Evolutionary conservation across 2,113 vertebrate genomes (phyloP).

Genomic region (Shinisaurus crocodilurus): DNA sequence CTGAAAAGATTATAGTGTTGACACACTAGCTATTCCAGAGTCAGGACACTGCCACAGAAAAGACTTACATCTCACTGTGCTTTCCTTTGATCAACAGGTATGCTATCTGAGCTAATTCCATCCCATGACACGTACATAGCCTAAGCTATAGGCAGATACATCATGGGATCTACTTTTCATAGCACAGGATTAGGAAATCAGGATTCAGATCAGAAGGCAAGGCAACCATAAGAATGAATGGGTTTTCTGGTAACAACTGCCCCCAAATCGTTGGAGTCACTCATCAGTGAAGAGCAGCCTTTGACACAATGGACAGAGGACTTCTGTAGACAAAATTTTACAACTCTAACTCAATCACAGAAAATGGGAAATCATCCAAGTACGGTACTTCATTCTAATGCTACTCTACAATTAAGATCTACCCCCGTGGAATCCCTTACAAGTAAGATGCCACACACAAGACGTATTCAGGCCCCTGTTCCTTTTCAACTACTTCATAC

Average conservation of each 20-base stretch:
- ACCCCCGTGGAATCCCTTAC: not conserved
- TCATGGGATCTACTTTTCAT: not conserved
- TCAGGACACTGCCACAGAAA: too few species aligned
- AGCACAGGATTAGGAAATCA: not conserved
- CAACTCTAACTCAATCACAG: not conserved
- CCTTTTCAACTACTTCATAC: too few species aligned
- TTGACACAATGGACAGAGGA: too few species aligned
- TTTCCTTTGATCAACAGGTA: not conserved
- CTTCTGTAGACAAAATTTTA: too few species aligned
- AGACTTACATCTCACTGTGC: not conserved
- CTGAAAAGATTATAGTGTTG: not conserved
- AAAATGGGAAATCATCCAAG: not conserved
- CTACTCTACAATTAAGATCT: not conserved
- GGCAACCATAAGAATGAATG: not conserved
- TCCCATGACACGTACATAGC: not conserved
- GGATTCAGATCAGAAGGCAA: not conserved
- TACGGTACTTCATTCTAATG: not conserved
- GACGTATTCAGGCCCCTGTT: too few species aligned
- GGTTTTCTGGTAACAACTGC: not conserved
- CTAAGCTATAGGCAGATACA: not conserved
- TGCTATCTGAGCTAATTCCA: not conserved
- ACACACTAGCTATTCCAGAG: too few species aligned
- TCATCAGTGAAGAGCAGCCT: not conserved
- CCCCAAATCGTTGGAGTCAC: not conserved
- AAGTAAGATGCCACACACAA: too few species aligned